phyloP scores from a whole-genome alignment of 2,888 invertebrate genomes.

The Drosophila sordidula region DNA sequence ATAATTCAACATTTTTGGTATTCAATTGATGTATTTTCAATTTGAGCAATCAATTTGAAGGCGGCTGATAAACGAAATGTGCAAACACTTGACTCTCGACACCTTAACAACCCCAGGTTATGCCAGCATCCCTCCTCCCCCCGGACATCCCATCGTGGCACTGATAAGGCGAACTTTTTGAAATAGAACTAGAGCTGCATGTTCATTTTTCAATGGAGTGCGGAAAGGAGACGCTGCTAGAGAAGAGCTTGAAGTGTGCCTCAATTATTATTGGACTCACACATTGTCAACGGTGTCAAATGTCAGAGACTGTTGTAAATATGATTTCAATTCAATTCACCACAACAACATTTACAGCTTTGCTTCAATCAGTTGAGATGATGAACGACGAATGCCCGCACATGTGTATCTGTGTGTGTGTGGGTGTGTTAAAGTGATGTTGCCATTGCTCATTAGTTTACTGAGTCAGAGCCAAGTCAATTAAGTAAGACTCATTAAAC shows the following conservation, averaged over 20 bases:
- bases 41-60: conserved; percentile 29
- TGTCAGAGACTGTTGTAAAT: conserved; percentile 58
- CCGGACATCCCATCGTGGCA: too few species aligned
- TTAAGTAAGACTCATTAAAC: conserved; percentile 14
- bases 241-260: not conserved
- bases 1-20: conserved; percentile 3
- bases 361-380: conserved; percentile 16
- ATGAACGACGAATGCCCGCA: conserved; percentile 4
- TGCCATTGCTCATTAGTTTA: conserved; percentile 14
- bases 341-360: conserved; percentile 46
- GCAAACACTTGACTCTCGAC: not conserved
- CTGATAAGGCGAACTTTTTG: not conserved
- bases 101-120: not conserved
- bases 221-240: too few species aligned
- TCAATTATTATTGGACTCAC: conserved; percentile 3
- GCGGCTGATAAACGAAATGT: conserved; percentile 23
- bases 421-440: not conserved
- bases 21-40: conserved; percentile 26
- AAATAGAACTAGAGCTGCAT: not conserved
- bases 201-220: too few species aligned
- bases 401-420: not conserved
- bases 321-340: conserved; percentile 54
- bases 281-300: conserved; percentile 47
- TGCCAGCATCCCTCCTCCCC: not conserved
- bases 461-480: conserved; percentile 17